A percentile compares a stretch with the other conserved stretches of the same genome.
Evolutionary conservation across 2,113 vertebrate species (phyloP).

Genomic region (Rousettus leschenaultii): DNA sequence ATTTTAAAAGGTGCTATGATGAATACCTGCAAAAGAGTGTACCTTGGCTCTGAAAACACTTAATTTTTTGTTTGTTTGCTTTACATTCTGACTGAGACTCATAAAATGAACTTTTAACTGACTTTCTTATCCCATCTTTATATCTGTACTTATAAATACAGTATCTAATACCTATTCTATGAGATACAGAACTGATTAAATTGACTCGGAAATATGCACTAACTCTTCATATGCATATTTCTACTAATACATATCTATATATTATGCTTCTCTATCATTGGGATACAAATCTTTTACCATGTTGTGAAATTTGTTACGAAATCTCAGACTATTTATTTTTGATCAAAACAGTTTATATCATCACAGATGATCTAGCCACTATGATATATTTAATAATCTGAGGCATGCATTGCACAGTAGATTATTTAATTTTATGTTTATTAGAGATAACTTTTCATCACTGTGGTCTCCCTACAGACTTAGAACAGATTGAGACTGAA

Average conservation of each 20-base stretch:
- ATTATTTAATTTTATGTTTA: slow-evolving; percentile 27
- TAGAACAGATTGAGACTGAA: slow-evolving; percentile 33
- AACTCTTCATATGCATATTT: not conserved
- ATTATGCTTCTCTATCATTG: not conserved
- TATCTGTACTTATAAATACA: not conserved
- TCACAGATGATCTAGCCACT: slow-evolving; percentile 45
- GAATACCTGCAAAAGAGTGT: not conserved
- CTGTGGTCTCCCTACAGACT: not conserved
- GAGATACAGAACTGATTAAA: not conserved
- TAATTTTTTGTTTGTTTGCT: not conserved
- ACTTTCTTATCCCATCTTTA: not conserved
- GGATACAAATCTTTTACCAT: not conserved
- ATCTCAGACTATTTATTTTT: slow-evolving; percentile 10
- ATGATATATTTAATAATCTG: slow-evolving; percentile 16
- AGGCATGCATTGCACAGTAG: not conserved
- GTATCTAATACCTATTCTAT: not conserved
- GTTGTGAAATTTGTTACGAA: slow-evolving; percentile 16
- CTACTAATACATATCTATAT: not conserved
- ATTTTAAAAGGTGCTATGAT: not conserved
- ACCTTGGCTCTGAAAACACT: not conserved
- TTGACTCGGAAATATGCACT: not conserved
- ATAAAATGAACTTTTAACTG: not conserved
- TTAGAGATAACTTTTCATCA: slow-evolving; percentile 14
- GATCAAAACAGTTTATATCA: not conserved
- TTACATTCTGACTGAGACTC: not conserved